Evolutionary conservation across 2,113 vertebrate species (phyloP).

Genomic region (Tamias sibiricus): DNA sequence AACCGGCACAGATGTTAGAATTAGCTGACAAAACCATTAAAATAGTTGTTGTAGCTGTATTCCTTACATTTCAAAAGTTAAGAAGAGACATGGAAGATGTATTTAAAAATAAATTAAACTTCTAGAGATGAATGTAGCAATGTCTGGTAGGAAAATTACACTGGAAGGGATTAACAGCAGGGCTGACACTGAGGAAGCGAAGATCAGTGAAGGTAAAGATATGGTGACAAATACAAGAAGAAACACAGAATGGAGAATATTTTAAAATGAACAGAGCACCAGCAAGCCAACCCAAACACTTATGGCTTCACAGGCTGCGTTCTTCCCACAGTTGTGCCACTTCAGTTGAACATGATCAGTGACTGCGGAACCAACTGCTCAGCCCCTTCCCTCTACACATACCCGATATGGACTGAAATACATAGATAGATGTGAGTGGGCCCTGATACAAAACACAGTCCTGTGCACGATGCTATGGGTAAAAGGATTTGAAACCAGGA

Average conservation of each 20-base stretch:
- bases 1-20: background rate
- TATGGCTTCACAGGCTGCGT: background rate
- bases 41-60: background rate
- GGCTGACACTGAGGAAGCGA: background rate
- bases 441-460: background rate
- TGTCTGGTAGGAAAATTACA: background rate
- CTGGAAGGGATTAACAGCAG: background rate
- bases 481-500: background rate
- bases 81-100: background rate
- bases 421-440: background rate
- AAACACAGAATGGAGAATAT: background rate
- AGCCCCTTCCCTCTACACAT: background rate
- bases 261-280: background rate
- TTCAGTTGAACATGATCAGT: background rate
- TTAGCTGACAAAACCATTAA: background rate
- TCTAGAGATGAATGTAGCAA: background rate
- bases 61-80: background rate
- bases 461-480: background rate
- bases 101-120: slow-evolving; percentile 8
- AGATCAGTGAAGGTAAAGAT: background rate
- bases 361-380: background rate
- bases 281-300: background rate
- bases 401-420: background rate
- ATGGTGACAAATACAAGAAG: background rate
- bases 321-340: background rate